A percentile compares a stretch with the other conserved stretches of the same genome.
These are phyloP conservation scores for Peromyscus californicus DNA, from an alignment of 2,113 vertebrate species.

Conservation along the genomic window DNA sequence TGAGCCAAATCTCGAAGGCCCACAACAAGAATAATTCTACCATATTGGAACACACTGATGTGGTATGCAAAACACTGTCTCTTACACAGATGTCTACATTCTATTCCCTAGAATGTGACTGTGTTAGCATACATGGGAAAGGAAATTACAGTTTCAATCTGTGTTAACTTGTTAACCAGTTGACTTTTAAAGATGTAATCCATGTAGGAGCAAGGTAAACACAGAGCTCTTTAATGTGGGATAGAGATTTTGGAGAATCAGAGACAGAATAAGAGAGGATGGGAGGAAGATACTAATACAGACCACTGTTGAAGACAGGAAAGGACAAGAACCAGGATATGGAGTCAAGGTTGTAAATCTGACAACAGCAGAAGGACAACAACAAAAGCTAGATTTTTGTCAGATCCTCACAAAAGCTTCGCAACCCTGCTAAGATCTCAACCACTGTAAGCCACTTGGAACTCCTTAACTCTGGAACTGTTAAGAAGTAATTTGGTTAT, in stretches of 20 bases:
- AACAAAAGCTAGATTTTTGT: background rate
- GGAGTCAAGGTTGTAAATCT: background rate
- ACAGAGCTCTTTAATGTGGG: background rate
- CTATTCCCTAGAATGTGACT: background rate
- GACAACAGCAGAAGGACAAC: background rate
- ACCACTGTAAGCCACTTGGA: background rate
- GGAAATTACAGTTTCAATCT: background rate
- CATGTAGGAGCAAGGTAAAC: background rate
- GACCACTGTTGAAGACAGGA: background rate
- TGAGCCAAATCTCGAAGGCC: background rate
- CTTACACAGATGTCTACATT: background rate
- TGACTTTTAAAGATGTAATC: background rate
- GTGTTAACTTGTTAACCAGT: background rate
- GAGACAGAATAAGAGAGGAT: background rate
- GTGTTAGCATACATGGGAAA: background rate
- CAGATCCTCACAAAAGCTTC: background rate
- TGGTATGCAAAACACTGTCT: background rate
- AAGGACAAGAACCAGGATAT: background rate
- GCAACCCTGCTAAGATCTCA: background rate
- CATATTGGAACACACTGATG: background rate
- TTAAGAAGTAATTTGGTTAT: background rate
- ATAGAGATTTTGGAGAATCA: background rate
- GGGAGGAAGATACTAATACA: rapidly evolving
- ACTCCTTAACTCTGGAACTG: background rate
- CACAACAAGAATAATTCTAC: background rate